phyloP scores from a whole-genome alignment of 2,113 vertebrate genomes.

The Oncorhynchus clarkii region DNA sequence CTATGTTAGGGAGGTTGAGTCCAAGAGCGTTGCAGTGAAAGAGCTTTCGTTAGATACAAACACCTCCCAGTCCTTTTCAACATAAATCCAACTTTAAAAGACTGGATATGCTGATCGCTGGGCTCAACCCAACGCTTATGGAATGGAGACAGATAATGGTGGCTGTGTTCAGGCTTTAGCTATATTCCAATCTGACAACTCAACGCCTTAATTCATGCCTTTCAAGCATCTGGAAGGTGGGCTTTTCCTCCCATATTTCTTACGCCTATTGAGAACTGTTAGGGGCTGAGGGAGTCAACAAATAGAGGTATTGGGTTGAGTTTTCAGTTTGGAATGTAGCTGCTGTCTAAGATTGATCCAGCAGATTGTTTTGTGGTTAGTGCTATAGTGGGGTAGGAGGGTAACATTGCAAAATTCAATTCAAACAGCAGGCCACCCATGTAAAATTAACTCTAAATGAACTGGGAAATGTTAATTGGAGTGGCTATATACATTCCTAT shows the following conservation, averaged over 20 bases:
- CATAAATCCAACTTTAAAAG: not conserved
- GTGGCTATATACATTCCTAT: not conserved
- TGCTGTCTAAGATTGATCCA: slow-evolving; percentile 43
- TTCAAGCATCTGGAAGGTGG: no score
- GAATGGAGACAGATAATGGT: not conserved
- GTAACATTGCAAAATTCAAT: not conserved
- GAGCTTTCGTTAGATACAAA: no score
- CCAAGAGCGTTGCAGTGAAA: slow-evolving; percentile 34
- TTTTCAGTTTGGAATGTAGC: not conserved
- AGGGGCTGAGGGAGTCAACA: not conserved
- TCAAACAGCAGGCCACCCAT: not conserved
- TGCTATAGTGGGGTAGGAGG: not conserved
- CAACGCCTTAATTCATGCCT: not conserved
- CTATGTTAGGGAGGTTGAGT: not conserved
- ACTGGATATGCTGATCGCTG: not conserved
- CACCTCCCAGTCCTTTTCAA: not conserved
- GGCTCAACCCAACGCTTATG: not conserved
- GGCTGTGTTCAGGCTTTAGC: not conserved
- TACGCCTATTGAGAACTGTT: not conserved
- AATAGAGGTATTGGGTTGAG: not conserved
- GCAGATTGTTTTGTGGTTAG: slow-evolving; percentile 48
- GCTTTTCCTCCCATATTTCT: not conserved
- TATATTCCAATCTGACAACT: not conserved
- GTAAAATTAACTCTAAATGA: not conserved
- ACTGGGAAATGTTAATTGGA: not conserved